A percentile compares a stretch with the other conserved stretches of the same genome.
phyloP scores from a whole-genome alignment of 2,113 vertebrate species.

The Australoheros scitulus region DNA sequence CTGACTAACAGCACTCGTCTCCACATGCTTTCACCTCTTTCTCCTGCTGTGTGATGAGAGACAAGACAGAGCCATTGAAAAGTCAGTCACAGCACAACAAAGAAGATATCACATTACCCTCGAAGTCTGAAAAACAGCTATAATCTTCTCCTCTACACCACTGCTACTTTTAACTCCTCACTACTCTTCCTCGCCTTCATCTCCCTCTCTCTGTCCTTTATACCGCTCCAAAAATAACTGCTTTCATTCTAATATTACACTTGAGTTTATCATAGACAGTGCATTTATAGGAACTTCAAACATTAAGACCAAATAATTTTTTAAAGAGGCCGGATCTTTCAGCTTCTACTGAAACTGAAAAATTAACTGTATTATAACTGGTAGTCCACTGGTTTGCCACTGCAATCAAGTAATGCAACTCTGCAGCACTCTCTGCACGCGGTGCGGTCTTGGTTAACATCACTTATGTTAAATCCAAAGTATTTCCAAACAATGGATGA shows the following conservation, averaged over 20 bases:
- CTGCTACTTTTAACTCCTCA: neutral
- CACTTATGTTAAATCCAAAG: no score
- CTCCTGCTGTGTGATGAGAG: neutral
- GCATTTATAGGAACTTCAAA: neutral
- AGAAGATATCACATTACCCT: conserved; percentile 4
- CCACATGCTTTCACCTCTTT: neutral
- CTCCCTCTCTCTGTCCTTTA: neutral
- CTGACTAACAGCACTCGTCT: neutral
- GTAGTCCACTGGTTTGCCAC: no score
- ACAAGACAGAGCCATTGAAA: neutral
- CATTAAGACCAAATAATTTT: neutral
- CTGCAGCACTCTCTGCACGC: no score
- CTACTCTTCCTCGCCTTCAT: neutral
- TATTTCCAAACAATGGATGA: no score
- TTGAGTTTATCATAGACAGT: neutral
- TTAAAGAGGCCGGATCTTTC: neutral
- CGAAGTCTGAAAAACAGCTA: neutral
- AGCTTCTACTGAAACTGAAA: neutral
- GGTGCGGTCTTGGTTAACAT: no score
- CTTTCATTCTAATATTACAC: neutral
- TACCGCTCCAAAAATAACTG: neutral
- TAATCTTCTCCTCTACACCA: neutral
- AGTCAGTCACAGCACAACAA: neutral
- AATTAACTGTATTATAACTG: neutral
- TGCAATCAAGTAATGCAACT: no score